Conservation (phyloP, 1,140 invertebrate genomes). For the Aphelenchoides besseyi region DNA sequence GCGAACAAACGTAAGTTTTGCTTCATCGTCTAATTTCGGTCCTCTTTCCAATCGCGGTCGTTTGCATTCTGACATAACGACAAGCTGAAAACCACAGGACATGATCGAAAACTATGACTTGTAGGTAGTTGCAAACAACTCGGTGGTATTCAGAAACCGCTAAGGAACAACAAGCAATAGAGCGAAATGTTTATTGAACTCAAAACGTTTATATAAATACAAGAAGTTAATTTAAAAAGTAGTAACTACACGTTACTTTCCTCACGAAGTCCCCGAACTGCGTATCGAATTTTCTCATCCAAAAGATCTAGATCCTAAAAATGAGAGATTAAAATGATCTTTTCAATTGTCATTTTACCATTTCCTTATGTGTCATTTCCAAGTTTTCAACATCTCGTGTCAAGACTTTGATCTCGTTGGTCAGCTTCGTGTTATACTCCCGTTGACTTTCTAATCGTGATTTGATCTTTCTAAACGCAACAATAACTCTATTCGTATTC, state of each 20-base stretch:
- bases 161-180: too few species aligned
- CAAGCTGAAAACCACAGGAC: neutral
- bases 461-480: neutral
- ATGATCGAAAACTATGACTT: neutral
- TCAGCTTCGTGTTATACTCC: neutral
- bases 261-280: neutral
- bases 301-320: neutral
- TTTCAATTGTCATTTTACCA: neutral
- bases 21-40: neutral
- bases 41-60: neutral
- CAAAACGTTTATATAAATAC: too few species aligned
- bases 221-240: too few species aligned
- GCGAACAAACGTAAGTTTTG: neutral
- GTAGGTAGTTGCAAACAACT: neutral
- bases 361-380: neutral
- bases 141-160: neutral
- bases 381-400: neutral
- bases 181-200: too few species aligned
- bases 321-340: neutral
- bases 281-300: neutral
- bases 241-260: too few species aligned
- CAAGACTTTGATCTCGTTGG: neutral
- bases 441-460: neutral
- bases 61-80: neutral
- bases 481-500: neutral